A percentile compares a stretch with the other conserved stretches of the same genome.
phyloP scores from a whole-genome alignment of 2,888 invertebrate species.

The Drosophila buzzatii region DNA sequence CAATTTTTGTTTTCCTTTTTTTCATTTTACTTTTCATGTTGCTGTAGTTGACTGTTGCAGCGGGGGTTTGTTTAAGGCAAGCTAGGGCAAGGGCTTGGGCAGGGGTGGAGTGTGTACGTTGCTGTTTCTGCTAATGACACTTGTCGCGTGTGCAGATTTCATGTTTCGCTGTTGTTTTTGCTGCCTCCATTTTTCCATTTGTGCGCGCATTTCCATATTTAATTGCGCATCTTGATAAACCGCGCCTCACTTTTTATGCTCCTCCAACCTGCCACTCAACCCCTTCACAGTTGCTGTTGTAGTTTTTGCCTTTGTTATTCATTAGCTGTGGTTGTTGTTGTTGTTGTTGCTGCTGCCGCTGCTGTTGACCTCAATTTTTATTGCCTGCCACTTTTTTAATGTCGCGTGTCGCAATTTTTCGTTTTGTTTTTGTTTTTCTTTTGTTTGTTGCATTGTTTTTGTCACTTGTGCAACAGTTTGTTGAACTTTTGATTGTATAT shows the following conservation, averaged over 20 bases:
- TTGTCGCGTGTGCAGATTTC: constrained; percentile 77
- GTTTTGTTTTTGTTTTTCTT: constrained; percentile 16
- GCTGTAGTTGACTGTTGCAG: constrained; percentile 12
- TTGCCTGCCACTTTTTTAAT: constrained; percentile 79
- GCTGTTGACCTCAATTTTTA: constrained; percentile 79
- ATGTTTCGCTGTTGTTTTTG: constrained; percentile 41
- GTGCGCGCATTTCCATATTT: constrained; percentile 77
- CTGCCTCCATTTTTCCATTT: constrained; percentile 50
- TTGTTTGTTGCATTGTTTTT: constrained; percentile 25
- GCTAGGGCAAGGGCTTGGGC: background rate
- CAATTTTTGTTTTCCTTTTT: constrained; percentile 27
- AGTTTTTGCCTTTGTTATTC: constrained; percentile 65
- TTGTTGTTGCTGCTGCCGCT: constrained; percentile 28
- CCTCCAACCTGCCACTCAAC: background rate
- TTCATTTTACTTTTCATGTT: constrained; percentile 6
- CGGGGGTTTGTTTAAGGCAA: constrained; percentile 6
- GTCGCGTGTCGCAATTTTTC: constrained; percentile 70
- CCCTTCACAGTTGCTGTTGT: constrained; percentile 12
- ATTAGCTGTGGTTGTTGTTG: constrained; percentile 53
- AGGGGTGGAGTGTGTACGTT: background rate
- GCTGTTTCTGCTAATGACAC: constrained; percentile 64
- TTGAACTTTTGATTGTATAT: constrained; percentile 56
- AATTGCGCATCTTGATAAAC: constrained; percentile 80
- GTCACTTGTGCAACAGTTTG: constrained; percentile 74
- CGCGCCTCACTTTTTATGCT: constrained; percentile 36